Evolutionary conservation across 2,888 invertebrate genomes (phyloP).

Genomic region (Spatulosminthurus flaviceps): DNA sequence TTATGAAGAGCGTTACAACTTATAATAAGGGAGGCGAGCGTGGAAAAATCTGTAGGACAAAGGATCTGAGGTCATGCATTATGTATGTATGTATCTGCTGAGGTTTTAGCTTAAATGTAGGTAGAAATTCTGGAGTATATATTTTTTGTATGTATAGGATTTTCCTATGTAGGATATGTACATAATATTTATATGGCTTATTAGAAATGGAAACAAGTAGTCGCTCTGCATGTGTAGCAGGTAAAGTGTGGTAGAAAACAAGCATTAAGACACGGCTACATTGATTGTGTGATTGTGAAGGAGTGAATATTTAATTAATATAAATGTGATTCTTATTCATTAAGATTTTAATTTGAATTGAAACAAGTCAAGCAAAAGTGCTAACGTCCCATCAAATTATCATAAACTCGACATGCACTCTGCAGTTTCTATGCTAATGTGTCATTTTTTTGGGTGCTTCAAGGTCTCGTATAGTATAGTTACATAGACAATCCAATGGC

Average conservation of each 20-base stretch:
- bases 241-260: background rate
- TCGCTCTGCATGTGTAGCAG: background rate
- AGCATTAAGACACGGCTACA: background rate
- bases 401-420: constrained; percentile 16
- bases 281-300: background rate
- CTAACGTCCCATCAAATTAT: constrained; percentile 38
- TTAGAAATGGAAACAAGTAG: constrained; percentile 26
- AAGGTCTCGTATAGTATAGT: constrained; percentile 11
- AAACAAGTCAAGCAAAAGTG: constrained; percentile 19
- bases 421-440: constrained; percentile 28
- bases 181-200: too few relatives aligned
- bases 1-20: too few relatives aligned
- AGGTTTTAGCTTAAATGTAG: too few relatives aligned
- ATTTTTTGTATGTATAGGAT: too few relatives aligned
- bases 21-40: too few relatives aligned
- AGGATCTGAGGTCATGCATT: too few relatives aligned
- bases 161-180: too few relatives aligned
- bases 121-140: too few relatives aligned
- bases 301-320: constrained; percentile 44
- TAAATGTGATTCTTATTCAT: constrained; percentile 46
- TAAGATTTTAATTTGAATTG: constrained; percentile 17
- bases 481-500: too few relatives aligned
- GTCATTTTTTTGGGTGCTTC: constrained; percentile 26
- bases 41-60: too few relatives aligned
- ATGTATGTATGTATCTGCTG: too few relatives aligned